Evolutionary conservation across 2,797 vertebrate species (phyloP).

Genomic region (Rhabdomys pumilio): DNA sequence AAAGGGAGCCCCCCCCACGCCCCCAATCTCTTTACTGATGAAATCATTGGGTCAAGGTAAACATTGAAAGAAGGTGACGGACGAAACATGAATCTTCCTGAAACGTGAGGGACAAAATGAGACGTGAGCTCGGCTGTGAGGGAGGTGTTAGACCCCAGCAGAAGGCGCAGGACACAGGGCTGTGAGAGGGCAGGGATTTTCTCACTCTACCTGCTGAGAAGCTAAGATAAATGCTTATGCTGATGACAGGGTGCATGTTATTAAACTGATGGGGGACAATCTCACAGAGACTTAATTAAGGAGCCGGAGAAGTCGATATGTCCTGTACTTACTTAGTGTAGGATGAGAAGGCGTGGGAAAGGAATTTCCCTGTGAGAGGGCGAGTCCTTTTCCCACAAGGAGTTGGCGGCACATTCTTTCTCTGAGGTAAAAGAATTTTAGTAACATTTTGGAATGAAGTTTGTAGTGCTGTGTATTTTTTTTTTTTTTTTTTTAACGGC

Average conservation of each 20-base stretch:
- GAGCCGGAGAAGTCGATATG: neutral
- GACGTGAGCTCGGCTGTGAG: rapidly evolving
- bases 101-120: neutral
- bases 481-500: neutral
- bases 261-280: neutral
- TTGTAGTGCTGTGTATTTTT: neutral
- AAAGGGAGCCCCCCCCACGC: neutral
- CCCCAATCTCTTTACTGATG: neutral
- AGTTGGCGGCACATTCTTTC: neutral
- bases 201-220: constrained; percentile 27
- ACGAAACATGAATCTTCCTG: neutral
- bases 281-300: constrained; percentile 44
- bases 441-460: neutral
- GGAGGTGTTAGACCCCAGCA: neutral
- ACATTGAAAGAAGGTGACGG: neutral
- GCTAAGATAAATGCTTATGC: neutral
- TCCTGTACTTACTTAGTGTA: neutral
- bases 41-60: neutral
- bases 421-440: neutral
- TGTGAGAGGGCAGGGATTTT: neutral
- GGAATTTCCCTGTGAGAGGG: no score
- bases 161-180: neutral
- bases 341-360: neutral
- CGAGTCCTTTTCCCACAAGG: neutral
- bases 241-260: neutral